Conservation (phyloP, 2,888 invertebrate genomes). For the Melanostoma scalare region DNA sequence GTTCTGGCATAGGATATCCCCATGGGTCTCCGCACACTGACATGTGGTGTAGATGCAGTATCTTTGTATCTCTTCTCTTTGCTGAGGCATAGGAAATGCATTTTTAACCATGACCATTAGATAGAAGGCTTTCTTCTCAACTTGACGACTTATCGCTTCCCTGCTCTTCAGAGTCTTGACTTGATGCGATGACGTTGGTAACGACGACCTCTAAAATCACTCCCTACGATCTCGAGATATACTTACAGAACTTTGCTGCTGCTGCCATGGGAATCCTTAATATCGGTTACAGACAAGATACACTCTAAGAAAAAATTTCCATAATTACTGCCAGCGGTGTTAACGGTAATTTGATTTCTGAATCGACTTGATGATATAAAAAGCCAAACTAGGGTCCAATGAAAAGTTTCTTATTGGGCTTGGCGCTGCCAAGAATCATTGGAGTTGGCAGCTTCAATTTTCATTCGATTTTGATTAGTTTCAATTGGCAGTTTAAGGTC, state of each 20-base stretch:
- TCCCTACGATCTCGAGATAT: slow-evolving; percentile 46
- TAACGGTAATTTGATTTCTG: neutral
- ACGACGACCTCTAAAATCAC: slow-evolving; percentile 66
- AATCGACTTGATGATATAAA: too few relatives aligned
- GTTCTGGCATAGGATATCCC: slow-evolving; percentile 49
- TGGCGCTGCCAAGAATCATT: too few relatives aligned
- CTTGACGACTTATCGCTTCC: slow-evolving; percentile 63
- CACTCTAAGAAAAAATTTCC: slow-evolving; percentile 21
- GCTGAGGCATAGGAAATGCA: slow-evolving; percentile 55
- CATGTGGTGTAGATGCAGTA: slow-evolving; percentile 30
- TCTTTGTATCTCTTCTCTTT: slow-evolving; percentile 25
- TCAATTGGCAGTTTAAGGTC: too few relatives aligned
- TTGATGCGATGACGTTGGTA: slow-evolving; percentile 8
- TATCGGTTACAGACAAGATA: neutral
- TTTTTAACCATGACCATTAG: slow-evolving; percentile 69
- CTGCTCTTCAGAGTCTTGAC: slow-evolving; percentile 27
- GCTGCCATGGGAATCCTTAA: slow-evolving; percentile 18
- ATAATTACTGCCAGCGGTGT: neutral
- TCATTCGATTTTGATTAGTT: too few relatives aligned
- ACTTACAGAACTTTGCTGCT: neutral
- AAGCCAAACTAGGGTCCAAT: too few relatives aligned
- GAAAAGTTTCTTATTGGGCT: too few relatives aligned
- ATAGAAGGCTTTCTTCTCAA: slow-evolving; percentile 64
- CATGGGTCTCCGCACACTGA: slow-evolving; percentile 29
- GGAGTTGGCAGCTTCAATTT: too few relatives aligned